Evolutionary conservation across 2,888 invertebrate species (phyloP), one percentile per base, ranked within the genome.

Genomic region (Margaritifera margaritifera): DNA sequence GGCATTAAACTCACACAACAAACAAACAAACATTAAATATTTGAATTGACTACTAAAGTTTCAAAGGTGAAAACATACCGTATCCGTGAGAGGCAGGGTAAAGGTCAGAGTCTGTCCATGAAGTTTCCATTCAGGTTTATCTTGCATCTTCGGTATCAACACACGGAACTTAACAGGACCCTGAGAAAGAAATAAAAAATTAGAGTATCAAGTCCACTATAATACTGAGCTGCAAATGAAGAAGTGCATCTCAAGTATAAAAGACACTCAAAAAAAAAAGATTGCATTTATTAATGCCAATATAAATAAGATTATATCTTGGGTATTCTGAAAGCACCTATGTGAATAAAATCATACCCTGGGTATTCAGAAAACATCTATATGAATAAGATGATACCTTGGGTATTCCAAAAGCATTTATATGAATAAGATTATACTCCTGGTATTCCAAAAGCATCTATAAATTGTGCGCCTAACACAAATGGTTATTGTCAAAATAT

Each of bases 41-140:
- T 42, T 42, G 2, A 22, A 22, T 4, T 22, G 56, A 11, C 8
- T 15, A 4, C 8, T 55, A 24, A 22, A 24, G n/a, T n/a, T 24
- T 57, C 19, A 61, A 42, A 66, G 22, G 18, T 25, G 8, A 19
- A 27, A 52, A 84, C 88, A 84, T 80, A 92, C 91, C 65, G 93
- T 91, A 79, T 97, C 95, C 20, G 93, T 92, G 20, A 96, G 91
- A 56, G 95, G 93, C 85, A 98, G 87, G 2, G 93, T 93, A 67
- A 97, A 92, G 64, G 93, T 92, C 83, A 99, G 90, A 74, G 94
- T 92, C 90, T 98, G 97, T 0, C 99, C 99, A 89, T 95, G 95
- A 74, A 99, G 92, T 75, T 96, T 95, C 97, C 98, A 98, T 92
- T 99, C 99, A 0, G 95, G 91, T 86, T 98, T 97, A 85, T 98